Percentiles rank a stretch among this genome's conserved stretches.
Conservation (phyloP, 64 coral and sea anemone species). For the Stylophora pistillata region DNA sequence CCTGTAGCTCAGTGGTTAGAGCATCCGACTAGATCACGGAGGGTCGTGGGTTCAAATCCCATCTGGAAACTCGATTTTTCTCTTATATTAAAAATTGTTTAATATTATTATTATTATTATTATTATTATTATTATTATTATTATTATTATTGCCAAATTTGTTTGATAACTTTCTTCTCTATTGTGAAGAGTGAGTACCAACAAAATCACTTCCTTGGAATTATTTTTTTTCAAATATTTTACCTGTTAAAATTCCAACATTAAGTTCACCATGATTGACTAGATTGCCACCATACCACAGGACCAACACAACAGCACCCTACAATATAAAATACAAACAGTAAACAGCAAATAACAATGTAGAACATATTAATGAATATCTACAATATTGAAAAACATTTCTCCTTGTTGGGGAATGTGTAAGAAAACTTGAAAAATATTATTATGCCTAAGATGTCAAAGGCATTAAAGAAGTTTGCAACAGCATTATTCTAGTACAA, state of each 20-base stretch:
- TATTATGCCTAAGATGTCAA: too few species aligned
- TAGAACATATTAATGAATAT: neutral
- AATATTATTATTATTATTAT: too few species aligned
- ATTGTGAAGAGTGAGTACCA: neutral
- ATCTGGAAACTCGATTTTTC: too few species aligned
- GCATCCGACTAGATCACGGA: too few species aligned
- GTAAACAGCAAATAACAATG: neutral
- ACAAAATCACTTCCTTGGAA: neutral
- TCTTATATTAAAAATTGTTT: too few species aligned
- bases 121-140: too few species aligned
- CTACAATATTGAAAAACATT: neutral
- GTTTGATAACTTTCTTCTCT: neutral
- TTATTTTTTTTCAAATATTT: neutral
- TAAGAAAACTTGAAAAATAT: too few species aligned
- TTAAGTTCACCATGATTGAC: slow-evolving; percentile 72
- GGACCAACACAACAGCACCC: slow-evolving; percentile 90
- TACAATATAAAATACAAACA: slow-evolving; percentile 1
- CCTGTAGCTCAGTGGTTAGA: too few species aligned
- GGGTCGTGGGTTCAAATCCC: too few species aligned
- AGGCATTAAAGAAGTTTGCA: neutral
- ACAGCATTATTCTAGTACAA: neutral
- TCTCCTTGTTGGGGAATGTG: too few species aligned
- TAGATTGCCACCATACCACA: slow-evolving; percentile 96
- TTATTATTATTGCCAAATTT: neutral
- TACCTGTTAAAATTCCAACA: slow-evolving; percentile 94